These are phyloP conservation scores for Leptura quadrifasciata DNA, from an alignment of 2,888 invertebrate species.

Conservation along the genomic window DNA sequence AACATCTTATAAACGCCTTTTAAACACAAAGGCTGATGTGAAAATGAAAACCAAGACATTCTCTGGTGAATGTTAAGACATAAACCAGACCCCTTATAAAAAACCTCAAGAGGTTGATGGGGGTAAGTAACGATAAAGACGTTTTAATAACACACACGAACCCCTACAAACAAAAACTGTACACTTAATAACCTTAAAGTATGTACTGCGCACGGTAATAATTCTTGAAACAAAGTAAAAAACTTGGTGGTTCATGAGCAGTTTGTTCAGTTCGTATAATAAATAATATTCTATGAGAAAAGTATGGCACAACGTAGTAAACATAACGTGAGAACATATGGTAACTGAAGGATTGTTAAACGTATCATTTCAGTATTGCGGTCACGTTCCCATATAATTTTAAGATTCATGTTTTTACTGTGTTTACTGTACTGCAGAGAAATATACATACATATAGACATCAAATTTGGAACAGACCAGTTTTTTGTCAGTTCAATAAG, in stretches of 20 bases:
- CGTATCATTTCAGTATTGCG: slow-evolving; percentile 20
- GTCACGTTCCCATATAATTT: slow-evolving; percentile 40
- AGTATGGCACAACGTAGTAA: not conserved
- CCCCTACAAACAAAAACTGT: slow-evolving; percentile 11
- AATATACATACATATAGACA: slow-evolving; percentile 38
- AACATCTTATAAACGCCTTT: slow-evolving; percentile 24
- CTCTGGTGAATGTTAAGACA: slow-evolving; percentile 40
- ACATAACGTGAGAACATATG: slow-evolving; percentile 35
- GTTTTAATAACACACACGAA: slow-evolving; percentile 34
- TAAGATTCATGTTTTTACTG: slow-evolving; percentile 41
- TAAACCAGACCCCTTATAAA: slow-evolving; percentile 39
- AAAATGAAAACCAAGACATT: slow-evolving; percentile 36
- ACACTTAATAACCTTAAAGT: slow-evolving; percentile 14
- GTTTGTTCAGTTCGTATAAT: slow-evolving; percentile 11
- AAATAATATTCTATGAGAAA: slow-evolving; percentile 25
- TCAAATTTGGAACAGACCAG: slow-evolving; percentile 36
- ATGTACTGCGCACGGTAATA: slow-evolving; percentile 6
- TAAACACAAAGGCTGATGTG: slow-evolving; percentile 23
- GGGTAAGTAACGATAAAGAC: slow-evolving; percentile 40
- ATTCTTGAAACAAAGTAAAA: slow-evolving; percentile 14
- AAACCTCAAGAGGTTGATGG: slow-evolving; percentile 31
- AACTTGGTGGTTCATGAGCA: not conserved
- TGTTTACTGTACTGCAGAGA: slow-evolving; percentile 37
- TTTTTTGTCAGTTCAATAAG: slow-evolving; percentile 5
- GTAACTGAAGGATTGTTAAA: slow-evolving; percentile 35